These are phyloP conservation scores for Tribolium freemani DNA, from an alignment of 2,888 invertebrate genomes.

Conservation along the genomic window DNA sequence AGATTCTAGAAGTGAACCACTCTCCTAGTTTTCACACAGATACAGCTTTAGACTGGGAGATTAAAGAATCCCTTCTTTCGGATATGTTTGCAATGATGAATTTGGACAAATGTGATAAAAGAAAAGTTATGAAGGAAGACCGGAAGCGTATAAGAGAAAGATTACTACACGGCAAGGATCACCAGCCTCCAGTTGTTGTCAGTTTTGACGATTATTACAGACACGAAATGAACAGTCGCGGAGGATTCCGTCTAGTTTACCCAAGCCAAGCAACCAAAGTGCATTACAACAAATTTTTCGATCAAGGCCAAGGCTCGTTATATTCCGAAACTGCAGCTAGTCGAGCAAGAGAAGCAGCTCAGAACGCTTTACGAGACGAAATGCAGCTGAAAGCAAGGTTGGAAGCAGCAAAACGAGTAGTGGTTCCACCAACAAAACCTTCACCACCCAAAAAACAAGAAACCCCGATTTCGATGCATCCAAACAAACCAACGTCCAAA, in stretches of 20 bases:
- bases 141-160: slow-evolving; percentile 80
- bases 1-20: slow-evolving; percentile 91
- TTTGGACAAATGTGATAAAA: slow-evolving; percentile 81
- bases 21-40: slow-evolving; percentile 95
- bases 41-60: slow-evolving; percentile 86
- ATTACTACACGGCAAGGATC: slow-evolving; percentile 74
- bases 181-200: slow-evolving; percentile 41
- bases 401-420: slow-evolving; percentile 72
- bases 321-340: slow-evolving; percentile 85
- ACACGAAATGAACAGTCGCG: slow-evolving; percentile 71
- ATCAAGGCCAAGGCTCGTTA: slow-evolving; percentile 81
- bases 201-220: slow-evolving; percentile 65
- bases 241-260: slow-evolving; percentile 81
- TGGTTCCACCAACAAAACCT: slow-evolving; percentile 7
- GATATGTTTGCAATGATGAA: slow-evolving; percentile 87
- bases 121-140: slow-evolving; percentile 81
- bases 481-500: not conserved
- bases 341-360: slow-evolving; percentile 82
- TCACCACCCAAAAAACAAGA: slow-evolving; percentile 20
- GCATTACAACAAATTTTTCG: slow-evolving; percentile 78
- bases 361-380: slow-evolving; percentile 79
- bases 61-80: slow-evolving; percentile 83
- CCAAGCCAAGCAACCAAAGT: slow-evolving; percentile 74
- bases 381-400: slow-evolving; percentile 74
- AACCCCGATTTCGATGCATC: not conserved